Evolutionary conservation across 2,888 invertebrate species (phyloP).

Genomic region (Perizoma flavofasciatum): DNA sequence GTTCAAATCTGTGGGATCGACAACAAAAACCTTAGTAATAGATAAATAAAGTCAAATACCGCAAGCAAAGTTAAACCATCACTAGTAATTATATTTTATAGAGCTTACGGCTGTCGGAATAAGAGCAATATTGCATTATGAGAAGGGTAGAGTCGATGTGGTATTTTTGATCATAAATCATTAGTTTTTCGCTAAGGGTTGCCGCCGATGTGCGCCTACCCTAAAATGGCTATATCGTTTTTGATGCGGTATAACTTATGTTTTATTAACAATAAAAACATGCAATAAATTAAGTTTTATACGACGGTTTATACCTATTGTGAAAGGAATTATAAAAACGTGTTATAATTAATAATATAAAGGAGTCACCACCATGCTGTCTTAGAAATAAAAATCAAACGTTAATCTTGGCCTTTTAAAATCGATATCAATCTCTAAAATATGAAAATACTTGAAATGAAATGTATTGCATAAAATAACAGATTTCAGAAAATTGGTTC

Average conservation of each 20-base stretch:
- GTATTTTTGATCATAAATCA: conserved; percentile 45
- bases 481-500: no score
- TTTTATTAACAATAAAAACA: conserved; percentile 44
- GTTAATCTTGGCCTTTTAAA: no score
- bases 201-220: conserved; percentile 41
- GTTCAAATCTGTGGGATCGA: conserved; percentile 56
- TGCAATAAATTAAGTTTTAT: conserved; percentile 38
- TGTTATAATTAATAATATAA: conserved; percentile 21
- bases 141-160: not conserved
- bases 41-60: conserved; percentile 70
- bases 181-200: conserved; percentile 47
- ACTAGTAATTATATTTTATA: not conserved
- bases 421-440: no score
- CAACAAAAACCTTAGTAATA: conserved; percentile 64
- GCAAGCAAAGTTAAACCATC: conserved; percentile 35
- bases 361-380: not conserved
- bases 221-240: conserved; percentile 48
- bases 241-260: conserved; percentile 43
- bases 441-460: no score
- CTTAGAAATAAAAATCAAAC: no score
- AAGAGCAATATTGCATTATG: conserved; percentile 10
- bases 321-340: conserved; percentile 24
- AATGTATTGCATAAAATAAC: no score
- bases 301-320: conserved; percentile 28
- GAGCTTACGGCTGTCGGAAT: conserved; percentile 6